Evolutionary conservation across 1,140 invertebrate genomes (phyloP).

Genomic region (Rhopalosiphum padi): DNA sequence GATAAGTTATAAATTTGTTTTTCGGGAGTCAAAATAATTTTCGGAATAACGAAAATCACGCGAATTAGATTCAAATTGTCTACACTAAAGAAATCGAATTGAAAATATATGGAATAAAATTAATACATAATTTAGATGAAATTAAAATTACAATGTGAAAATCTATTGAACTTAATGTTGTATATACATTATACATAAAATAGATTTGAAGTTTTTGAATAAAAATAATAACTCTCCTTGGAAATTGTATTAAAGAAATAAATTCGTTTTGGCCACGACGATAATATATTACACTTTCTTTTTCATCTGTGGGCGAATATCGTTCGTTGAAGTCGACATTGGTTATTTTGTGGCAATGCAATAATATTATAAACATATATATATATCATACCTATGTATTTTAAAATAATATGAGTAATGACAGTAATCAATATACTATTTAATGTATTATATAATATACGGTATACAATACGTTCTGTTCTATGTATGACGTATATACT

Average conservation of each 20-base stretch:
- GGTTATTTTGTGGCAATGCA: neutral
- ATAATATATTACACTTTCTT: neutral
- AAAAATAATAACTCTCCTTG: neutral
- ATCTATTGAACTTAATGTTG: too few species aligned
- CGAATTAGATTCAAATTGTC: neutral
- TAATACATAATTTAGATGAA: neutral
- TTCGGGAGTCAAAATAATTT: neutral
- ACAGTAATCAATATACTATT: neutral
- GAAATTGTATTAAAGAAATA: neutral
- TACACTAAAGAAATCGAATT: neutral
- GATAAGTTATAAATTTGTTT: neutral
- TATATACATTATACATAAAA: neutral
- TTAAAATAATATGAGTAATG: conserved; percentile 9
- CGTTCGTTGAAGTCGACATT: neutral
- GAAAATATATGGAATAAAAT: neutral
- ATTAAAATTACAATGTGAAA: too few species aligned
- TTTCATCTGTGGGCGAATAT: neutral
- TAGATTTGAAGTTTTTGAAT: neutral
- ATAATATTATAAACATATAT: too few species aligned
- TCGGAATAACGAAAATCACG: neutral
- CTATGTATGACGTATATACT: neutral
- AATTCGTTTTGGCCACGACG: neutral
- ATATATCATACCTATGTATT: neutral
- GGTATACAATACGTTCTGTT: neutral
- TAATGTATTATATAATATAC: neutral